Evolutionary conservation across 1,140 invertebrate genomes (phyloP).

Genomic region (Aphelinus certus): DNA sequence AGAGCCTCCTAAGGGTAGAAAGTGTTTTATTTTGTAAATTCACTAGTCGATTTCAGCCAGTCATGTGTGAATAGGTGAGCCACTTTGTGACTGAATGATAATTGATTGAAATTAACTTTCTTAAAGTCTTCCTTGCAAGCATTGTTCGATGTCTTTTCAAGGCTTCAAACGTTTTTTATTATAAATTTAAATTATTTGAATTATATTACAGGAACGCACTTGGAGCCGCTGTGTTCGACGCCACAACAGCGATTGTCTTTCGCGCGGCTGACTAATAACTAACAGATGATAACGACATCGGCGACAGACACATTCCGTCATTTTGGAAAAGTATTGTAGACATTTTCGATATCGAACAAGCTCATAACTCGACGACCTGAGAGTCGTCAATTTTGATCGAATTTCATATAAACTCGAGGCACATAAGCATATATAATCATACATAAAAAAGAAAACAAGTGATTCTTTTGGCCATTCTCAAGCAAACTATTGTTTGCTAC

Average conservation of each 20-base stretch:
- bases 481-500: too few species aligned
- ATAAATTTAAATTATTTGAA: background rate
- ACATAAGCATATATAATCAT: constrained; percentile 11
- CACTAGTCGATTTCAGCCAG: constrained; percentile 35
- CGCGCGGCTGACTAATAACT: constrained; percentile 26
- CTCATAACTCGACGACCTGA: constrained; percentile 24
- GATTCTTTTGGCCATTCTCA: too few species aligned
- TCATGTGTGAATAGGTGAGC: constrained; percentile 37
- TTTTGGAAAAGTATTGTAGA: constrained; percentile 33
- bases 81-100: too few species aligned
- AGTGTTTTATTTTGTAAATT: constrained; percentile 86
- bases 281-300: constrained; percentile 24
- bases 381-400: constrained; percentile 30
- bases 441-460: too few species aligned
- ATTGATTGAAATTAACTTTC: background rate
- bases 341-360: constrained; percentile 30
- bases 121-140: background rate
- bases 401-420: constrained; percentile 29
- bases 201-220: constrained; percentile 31
- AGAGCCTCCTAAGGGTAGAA: constrained; percentile 90
- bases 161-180: background rate
- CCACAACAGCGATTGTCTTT: constrained; percentile 39
- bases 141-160: background rate
- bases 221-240: constrained; percentile 43
- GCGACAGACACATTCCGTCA: constrained; percentile 40